Base-by-base conservation (phyloP, 2,113 vertebrate genomes). In the Mus spicilegus region DNA sequence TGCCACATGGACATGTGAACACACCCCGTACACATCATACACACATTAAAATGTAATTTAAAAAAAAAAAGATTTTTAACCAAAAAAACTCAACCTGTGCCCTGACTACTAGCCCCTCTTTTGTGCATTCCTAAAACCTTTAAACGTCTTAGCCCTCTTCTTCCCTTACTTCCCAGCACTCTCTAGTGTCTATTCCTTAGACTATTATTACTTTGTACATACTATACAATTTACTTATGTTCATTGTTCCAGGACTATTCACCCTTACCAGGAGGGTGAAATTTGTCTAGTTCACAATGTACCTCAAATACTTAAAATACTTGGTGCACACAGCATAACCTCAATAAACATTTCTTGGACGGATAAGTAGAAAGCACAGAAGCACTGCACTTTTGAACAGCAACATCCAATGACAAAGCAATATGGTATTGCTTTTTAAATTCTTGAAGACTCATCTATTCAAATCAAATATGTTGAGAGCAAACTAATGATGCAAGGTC, bases 351-450 rank as follows among this genome's bases (percentile, higher is more conserved):
- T 24, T 63, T 96, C 26, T 70, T 56, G 20, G 1, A 14, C 56
- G 8, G 61, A 42, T 82, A 81, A 80, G 70, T 42, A 94, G 49
- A 92, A 96, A 94, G 33, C 39, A 95, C 75, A 95, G 87, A 51
- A 95, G 42, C 65, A 85, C 1, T 81, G 22, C 36, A 72, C 51
- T 93, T 96, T 46, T 81, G n/a, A 90, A 33, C 42, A 93, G 36
- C 76, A 90, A 80, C 30, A 95, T 13, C 17, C 39, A 90, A 90
- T 77, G 42, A 89, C 46, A 77, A 73, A n/a, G n/a, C 72, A 94
- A 82, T 0, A 80, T 5, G 81, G 10, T 54, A 61, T 58, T 86
- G 33, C 30, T 72, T 80, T 88, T 65, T 63, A 80, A 81, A 77
- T 61, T 69, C 65, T 54, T 82, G 70, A 73, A 90, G 72, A 78